Base-by-base conservation (phyloP, 2,888 invertebrate species). In the Melieria omissa region DNA sequence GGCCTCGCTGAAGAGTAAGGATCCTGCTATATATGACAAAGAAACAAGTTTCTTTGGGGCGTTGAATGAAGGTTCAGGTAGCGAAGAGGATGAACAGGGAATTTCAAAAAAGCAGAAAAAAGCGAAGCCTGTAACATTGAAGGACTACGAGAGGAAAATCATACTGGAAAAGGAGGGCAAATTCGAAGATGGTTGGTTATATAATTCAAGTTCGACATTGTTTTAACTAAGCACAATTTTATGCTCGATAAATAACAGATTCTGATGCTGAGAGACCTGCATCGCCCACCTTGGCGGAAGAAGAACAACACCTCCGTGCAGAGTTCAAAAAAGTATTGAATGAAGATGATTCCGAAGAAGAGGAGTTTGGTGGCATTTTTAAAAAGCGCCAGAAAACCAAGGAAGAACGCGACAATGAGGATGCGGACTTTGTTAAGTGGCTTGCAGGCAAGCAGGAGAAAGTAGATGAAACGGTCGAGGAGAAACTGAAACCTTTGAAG, bases 1-100 rank as follows among this genome's bases (percentile, higher is more conserved):
- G 3, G 90, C 96, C 0, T 92, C 92, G 65, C 86, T 99, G 61
- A 98, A 97, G 85, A 93, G 91, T 61, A 95, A 94, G 83, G 95
- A 98, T 88, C 95, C 97, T 0, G 89, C 90, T 78, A 97, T 98
- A 75, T 98, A 98, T 86, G 92, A 97, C 82, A 90, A 92, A 55
- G 89, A 90, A 68, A 89, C 90, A 46, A 89, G 89, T 67, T 95
- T 95, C 82, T 97, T 95, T 87, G 87, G 89, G 62, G 83, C 89
- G 1, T 83, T 88, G 41, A 85, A 83, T 4, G 75, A 66, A 3
- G 76, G 76, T 6, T 72, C 12, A 12, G 76, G 69, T 3, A 57
- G 63, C 9, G 72, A 60, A 8, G 66, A 46, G 3, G 67, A 45
- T 41, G 29, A 29, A 5, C 4, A 68, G 14, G 52, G 63, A 57